phyloP scores from a whole-genome alignment of 2,113 vertebrate species.

The Crotalus horridus region DNA sequence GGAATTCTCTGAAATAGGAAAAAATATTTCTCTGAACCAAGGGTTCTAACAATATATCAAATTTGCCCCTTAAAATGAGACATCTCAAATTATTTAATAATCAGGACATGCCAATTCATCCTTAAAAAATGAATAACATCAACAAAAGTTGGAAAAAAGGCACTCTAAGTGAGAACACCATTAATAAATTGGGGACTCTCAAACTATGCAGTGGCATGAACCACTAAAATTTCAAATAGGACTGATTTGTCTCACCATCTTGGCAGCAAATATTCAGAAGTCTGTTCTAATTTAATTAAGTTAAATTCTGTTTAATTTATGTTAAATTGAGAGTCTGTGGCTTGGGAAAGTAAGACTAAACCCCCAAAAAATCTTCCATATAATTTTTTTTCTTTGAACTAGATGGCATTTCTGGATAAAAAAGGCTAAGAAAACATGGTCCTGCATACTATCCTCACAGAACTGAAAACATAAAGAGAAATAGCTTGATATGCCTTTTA shows the following conservation, averaged over 20 bases:
- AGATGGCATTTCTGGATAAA: neutral
- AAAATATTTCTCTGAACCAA: slow-evolving; percentile 13
- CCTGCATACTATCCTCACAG: neutral
- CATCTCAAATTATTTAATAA: neutral
- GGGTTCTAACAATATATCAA: neutral
- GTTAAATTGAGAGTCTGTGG: neutral
- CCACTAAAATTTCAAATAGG: neutral
- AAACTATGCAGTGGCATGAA: neutral
- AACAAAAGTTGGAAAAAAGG: neutral
- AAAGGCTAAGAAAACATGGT: neutral
- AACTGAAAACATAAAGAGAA: neutral
- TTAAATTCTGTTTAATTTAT: neutral
- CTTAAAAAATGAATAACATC: neutral
- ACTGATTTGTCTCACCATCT: neutral
- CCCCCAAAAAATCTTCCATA: neutral
- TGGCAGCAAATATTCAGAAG: neutral
- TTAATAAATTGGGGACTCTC: neutral
- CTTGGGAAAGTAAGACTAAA: neutral
- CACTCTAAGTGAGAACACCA: neutral
- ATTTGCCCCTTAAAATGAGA: neutral
- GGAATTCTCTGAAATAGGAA: slow-evolving; percentile 29
- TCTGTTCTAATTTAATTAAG: neutral
- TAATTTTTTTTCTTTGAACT: neutral
- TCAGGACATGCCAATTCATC: neutral
- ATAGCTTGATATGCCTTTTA: neutral